phyloP scores from a whole-genome alignment of 1,140 invertebrate genomes.

The Megalonaias nervosa region DNA sequence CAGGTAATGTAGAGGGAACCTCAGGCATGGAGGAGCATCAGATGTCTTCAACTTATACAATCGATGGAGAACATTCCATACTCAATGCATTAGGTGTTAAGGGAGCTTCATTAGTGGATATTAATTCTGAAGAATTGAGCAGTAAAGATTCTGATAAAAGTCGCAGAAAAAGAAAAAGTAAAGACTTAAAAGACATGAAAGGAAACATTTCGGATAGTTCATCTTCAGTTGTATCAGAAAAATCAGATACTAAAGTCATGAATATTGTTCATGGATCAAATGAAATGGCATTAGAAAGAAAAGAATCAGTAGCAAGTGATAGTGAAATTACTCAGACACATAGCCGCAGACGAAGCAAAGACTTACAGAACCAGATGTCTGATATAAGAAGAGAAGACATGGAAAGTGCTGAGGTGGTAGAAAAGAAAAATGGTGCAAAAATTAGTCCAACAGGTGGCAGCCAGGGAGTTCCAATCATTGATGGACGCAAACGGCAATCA shows the following conservation, averaged over 20 bases:
- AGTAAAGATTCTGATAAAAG: slow-evolving; percentile 27
- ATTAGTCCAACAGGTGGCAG: slow-evolving; percentile 30
- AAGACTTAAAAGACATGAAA: slow-evolving; percentile 38
- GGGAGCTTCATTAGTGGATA: slow-evolving; percentile 18
- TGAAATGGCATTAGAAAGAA: background rate
- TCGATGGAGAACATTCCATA: slow-evolving; percentile 35
- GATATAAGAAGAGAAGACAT: slow-evolving; percentile 2
- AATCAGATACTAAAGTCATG: too few relatives aligned
- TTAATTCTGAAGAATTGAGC: slow-evolving; percentile 18
- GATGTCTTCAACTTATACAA: slow-evolving; percentile 32
- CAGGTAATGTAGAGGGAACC: slow-evolving; percentile 13
- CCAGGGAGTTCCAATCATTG: slow-evolving; percentile 45
- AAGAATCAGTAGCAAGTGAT: background rate
- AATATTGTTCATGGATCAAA: too few relatives aligned
- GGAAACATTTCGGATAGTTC: slow-evolving; percentile 32
- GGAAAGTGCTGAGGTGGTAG: background rate
- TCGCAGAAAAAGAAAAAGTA: slow-evolving; percentile 42
- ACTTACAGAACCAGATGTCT: too few relatives aligned
- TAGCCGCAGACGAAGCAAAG: too few relatives aligned
- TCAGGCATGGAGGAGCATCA: slow-evolving; percentile 4
- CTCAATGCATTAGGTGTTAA: slow-evolving; percentile 23
- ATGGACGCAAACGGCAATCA: slow-evolving; percentile 47
- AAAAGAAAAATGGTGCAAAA: slow-evolving; percentile 25
- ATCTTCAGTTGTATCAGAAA: slow-evolving; percentile 16
- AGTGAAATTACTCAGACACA: background rate